These are phyloP conservation scores for Cyclophora punctaria DNA, from an alignment of 2,888 invertebrate species.

Conservation along the genomic window DNA sequence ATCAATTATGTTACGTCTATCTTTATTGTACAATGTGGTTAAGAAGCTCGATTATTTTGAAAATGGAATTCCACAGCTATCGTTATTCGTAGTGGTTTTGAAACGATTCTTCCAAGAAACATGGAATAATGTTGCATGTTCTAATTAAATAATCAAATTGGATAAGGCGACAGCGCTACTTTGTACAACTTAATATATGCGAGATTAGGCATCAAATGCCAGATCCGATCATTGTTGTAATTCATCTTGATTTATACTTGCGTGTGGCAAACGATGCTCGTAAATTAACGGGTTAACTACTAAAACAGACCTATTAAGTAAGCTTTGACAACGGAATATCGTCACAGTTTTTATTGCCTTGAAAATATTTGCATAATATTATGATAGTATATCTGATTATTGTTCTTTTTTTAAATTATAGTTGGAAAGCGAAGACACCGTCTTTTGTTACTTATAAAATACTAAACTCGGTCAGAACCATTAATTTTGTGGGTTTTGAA, in stretches of 20 bases:
- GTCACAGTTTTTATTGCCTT: slow-evolving; percentile 20
- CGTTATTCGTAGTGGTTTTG: too few relatives aligned
- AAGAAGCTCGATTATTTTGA: too few relatives aligned
- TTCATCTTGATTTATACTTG: slow-evolving; percentile 65
- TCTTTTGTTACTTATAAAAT: too few relatives aligned
- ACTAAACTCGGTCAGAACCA: too few relatives aligned
- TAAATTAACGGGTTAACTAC: slow-evolving; percentile 52
- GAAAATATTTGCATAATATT: slow-evolving; percentile 23
- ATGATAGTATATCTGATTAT: slow-evolving; percentile 1
- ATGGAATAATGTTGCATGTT: too few relatives aligned
- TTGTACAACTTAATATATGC: slow-evolving; percentile 48
- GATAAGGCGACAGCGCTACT: slow-evolving; percentile 26
- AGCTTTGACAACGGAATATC: slow-evolving; percentile 18
- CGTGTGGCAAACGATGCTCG: slow-evolving; percentile 50
- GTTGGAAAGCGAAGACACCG: too few relatives aligned
- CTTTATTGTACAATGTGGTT: too few relatives aligned
- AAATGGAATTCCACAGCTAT: too few relatives aligned
- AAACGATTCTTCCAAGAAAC: too few relatives aligned
- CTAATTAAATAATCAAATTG: too few relatives aligned
- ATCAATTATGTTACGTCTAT: slow-evolving; percentile 22
- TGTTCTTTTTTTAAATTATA: too few relatives aligned
- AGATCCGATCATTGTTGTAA: slow-evolving; percentile 61
- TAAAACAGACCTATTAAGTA: slow-evolving; percentile 31
- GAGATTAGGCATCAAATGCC: slow-evolving; percentile 46
- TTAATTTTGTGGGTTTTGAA: too few relatives aligned